These are phyloP conservation scores for Nannobrachium achirus DNA, from an alignment of 2,113 vertebrate species.

Conservation along the genomic window DNA sequence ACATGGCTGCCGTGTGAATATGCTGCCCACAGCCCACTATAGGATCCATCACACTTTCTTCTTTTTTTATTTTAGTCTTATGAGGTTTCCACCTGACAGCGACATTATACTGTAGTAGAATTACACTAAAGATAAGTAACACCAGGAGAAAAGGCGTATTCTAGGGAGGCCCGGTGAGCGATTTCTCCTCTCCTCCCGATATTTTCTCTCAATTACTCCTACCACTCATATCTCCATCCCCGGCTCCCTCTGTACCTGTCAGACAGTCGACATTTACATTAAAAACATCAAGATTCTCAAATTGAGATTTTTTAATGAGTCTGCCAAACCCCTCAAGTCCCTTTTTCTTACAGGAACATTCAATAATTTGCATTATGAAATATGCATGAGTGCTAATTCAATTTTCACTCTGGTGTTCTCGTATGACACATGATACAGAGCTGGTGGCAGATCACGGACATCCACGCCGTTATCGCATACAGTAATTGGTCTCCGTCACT, in stretches of 20 bases:
- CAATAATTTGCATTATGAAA: conserved; percentile 64
- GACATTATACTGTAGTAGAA: too few relatives aligned
- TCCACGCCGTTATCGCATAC: not conserved
- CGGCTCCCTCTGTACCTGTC: conserved; percentile 62
- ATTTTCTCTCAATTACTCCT: conserved; percentile 68
- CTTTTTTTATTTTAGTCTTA: too few relatives aligned
- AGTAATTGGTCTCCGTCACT: not conserved
- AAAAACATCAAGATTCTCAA: conserved; percentile 53
- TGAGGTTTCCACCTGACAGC: too few relatives aligned
- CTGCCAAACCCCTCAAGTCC: conserved; percentile 59
- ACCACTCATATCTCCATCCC: conserved; percentile 37
- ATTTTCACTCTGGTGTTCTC: conserved; percentile 56
- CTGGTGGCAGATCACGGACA: conserved; percentile 15
- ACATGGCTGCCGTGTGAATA: too few relatives aligned
- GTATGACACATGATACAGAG: conserved; percentile 31
- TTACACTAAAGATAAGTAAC: conserved; percentile 4
- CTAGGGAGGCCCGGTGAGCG: conserved; percentile 28
- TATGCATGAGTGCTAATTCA: conserved; percentile 67
- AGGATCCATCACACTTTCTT: too few relatives aligned
- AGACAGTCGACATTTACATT: conserved; percentile 68
- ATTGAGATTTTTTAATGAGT: conserved; percentile 72
- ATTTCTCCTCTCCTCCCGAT: conserved; percentile 47
- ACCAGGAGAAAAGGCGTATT: conserved; percentile 24
- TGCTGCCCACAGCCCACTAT: too few relatives aligned
- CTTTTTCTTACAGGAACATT: conserved; percentile 51